Percentiles rank a stretch among this genome's conserved stretches.
Evolutionary conservation across 1,140 invertebrate genomes (phyloP).

Genomic region (Leucophenga varia): DNA sequence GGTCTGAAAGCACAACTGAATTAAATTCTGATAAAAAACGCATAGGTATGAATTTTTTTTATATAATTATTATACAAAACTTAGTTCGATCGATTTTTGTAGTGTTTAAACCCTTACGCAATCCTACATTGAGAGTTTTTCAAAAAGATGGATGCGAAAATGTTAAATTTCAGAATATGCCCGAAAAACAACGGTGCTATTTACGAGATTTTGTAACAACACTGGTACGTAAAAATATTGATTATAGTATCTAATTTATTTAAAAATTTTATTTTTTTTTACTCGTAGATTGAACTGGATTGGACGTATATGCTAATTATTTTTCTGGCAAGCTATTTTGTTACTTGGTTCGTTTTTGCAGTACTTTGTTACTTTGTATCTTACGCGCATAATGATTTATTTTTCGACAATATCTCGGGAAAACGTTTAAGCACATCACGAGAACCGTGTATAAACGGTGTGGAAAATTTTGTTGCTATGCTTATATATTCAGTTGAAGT

Average conservation of each 20-base stretch:
- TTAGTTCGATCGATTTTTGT: no score
- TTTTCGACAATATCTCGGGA: conserved; percentile 39
- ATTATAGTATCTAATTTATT: no score
- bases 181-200: conserved; percentile 61
- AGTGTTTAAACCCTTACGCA: conserved; percentile 24
- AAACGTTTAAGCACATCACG: conserved; percentile 40
- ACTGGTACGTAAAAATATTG: no score
- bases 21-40: conserved; percentile 25
- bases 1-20: conserved; percentile 51
- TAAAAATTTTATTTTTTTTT: no score
- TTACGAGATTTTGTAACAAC: conserved; percentile 65
- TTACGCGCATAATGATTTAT: conserved; percentile 59
- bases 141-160: conserved; percentile 50
- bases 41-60: conserved; percentile 16
- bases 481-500: conserved; percentile 66
- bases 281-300: conserved; percentile 61
- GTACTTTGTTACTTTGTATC: conserved; percentile 59
- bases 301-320: conserved; percentile 64
- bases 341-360: conserved; percentile 61
- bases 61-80: no score
- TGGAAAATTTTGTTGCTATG: conserved; percentile 60
- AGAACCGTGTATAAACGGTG: conserved; percentile 58
- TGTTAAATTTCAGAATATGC: conserved; percentile 55
- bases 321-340: conserved; percentile 59
- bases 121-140: conserved; percentile 43